Evolutionary conservation across 1,140 invertebrate genomes (phyloP).

Genomic region (Dreissena polymorpha): DNA sequence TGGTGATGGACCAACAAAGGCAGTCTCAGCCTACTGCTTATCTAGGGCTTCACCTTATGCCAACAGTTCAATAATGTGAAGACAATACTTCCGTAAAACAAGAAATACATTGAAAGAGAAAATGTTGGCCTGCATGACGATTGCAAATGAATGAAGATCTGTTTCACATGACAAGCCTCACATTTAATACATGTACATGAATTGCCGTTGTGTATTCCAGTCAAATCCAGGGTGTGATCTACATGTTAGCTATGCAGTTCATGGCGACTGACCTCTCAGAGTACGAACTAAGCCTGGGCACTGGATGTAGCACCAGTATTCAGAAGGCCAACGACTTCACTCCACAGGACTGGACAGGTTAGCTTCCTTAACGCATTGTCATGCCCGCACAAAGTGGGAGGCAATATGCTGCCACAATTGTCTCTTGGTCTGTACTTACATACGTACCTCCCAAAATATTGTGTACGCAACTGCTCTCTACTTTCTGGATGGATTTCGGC

Average conservation of each 20-base stretch:
- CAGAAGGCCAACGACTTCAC: constrained; percentile 33
- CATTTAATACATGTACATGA: no score
- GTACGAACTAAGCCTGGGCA: constrained; percentile 25
- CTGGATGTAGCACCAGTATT: constrained; percentile 33
- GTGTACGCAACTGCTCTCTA: not conserved
- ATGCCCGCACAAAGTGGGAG: not conserved
- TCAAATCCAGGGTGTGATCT: constrained; percentile 77
- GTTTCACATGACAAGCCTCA: no score
- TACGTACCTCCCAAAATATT: not conserved
- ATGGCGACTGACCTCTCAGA: constrained; percentile 67
- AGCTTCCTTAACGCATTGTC: not conserved
- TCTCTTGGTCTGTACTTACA: not conserved
- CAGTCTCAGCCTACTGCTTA: no score
- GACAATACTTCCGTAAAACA: no score
- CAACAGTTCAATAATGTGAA: no score
- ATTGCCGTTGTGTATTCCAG: constrained; percentile 57
- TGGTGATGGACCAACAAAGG: no score
- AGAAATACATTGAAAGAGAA: no score
- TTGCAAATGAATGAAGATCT: no score
- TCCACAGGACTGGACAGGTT: constrained; percentile 55
- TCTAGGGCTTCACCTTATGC: no score
- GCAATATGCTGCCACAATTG: not conserved
- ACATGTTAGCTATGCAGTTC: constrained; percentile 72
- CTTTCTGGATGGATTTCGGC: not conserved
- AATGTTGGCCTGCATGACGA: no score